Evolutionary conservation across 1,140 invertebrate genomes (phyloP).

Genomic region (Chelonus insularis): DNA sequence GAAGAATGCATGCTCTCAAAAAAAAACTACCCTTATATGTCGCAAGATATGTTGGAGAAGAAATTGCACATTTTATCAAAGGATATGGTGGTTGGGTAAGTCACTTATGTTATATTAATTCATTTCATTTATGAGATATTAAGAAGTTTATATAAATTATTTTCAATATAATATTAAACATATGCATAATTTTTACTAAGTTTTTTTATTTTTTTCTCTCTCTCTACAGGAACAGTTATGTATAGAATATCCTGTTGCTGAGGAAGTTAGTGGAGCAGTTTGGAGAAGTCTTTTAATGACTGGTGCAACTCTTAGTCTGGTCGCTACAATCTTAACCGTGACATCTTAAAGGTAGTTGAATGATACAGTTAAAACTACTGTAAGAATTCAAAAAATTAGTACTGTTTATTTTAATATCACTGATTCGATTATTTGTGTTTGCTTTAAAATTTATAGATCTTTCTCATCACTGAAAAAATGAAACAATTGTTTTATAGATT

Average conservation of each 20-base stretch:
- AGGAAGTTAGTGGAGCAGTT: constrained; percentile 62
- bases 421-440: too few species aligned
- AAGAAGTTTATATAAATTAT: constrained; percentile 9
- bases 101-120: too few species aligned
- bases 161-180: constrained; percentile 4
- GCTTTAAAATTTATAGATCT: too few species aligned
- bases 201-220: too few species aligned
- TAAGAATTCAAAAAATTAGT: too few species aligned
- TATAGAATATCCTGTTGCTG: constrained; percentile 64
- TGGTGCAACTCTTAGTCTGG: constrained; percentile 63
- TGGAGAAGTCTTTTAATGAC: constrained; percentile 65
- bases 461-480: too few species aligned
- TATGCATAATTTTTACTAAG: not conserved
- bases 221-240: constrained; percentile 61
- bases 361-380: too few species aligned
- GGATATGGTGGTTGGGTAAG: constrained; percentile 56
- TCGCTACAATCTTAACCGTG: constrained; percentile 59
- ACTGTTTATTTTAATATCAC: not conserved
- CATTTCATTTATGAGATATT: too few species aligned
- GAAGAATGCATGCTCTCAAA: constrained; percentile 54
- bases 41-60: constrained; percentile 53
- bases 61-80: constrained; percentile 55
- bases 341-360: constrained; percentile 44
- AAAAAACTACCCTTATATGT: constrained; percentile 55
- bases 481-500: too few species aligned